Conservation (phyloP, 1,140 invertebrate genomes). For the Choristoneura fumiferana region DNA sequence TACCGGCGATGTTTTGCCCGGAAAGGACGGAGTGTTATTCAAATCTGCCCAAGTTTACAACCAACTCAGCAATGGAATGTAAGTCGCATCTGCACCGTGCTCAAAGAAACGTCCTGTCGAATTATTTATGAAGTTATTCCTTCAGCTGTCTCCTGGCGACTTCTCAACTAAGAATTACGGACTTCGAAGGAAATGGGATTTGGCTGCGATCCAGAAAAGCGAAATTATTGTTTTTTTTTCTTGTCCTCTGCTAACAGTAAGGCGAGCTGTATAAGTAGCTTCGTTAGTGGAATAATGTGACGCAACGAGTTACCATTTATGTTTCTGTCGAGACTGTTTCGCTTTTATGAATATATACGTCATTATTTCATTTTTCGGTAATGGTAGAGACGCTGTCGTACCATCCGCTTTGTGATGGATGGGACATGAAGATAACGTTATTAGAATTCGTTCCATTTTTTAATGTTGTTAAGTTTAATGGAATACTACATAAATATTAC, state of each 20-base stretch:
- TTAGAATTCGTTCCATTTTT: not conserved
- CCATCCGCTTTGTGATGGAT: not conserved
- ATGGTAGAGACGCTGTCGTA: constrained; percentile 1
- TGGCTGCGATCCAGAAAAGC: constrained; percentile 24
- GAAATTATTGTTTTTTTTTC: constrained; percentile 18
- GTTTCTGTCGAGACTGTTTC: constrained; percentile 16
- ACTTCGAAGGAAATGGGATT: constrained; percentile 20
- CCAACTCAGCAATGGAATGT: not conserved
- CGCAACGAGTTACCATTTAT: constrained; percentile 16
- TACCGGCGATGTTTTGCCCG: no score
- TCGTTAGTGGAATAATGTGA: constrained; percentile 19
- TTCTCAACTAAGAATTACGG: constrained; percentile 9
- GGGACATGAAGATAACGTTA: no score
- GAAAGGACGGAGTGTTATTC: not conserved
- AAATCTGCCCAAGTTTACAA: not conserved
- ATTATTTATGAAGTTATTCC: constrained; percentile 29
- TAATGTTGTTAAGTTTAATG: not conserved
- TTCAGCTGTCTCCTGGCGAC: constrained; percentile 14
- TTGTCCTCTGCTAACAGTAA: not conserved
- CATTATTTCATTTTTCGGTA: not conserved
- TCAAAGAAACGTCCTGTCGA: constrained; percentile 13
- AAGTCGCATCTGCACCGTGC: not conserved
- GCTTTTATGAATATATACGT: not conserved
- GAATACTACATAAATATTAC: no score
- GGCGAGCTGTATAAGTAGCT: constrained; percentile 15